These are phyloP conservation scores for Apocheima hispidaria DNA, from an alignment of 2,888 invertebrate species.

Conservation along the genomic window DNA sequence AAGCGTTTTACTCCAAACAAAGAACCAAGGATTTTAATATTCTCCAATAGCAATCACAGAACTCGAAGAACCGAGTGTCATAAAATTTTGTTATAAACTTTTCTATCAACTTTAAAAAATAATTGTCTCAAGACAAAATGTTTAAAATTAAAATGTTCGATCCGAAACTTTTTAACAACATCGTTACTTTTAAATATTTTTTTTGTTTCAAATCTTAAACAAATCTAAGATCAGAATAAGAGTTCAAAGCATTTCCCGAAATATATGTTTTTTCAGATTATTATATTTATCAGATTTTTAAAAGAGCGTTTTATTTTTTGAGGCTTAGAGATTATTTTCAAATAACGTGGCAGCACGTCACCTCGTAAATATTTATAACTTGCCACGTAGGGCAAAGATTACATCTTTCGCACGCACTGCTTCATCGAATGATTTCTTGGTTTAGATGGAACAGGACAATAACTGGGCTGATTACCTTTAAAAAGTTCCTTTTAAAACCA, in stretches of 20 bases:
- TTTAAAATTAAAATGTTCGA: too few relatives aligned
- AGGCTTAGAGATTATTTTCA: conserved; percentile 51
- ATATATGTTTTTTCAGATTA: neutral
- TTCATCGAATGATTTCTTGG: neutral
- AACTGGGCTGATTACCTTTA: neutral
- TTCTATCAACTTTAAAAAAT: neutral
- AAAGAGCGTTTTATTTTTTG: conserved; percentile 23
- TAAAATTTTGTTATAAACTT: neutral
- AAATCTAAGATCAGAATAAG: too few relatives aligned
- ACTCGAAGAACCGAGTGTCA: neutral
- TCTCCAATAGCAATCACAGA: neutral
- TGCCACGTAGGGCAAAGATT: conserved; percentile 48
- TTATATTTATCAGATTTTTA: too few relatives aligned
- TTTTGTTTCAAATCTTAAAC: neutral
- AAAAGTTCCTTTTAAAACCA: too few relatives aligned
- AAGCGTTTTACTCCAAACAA: neutral
- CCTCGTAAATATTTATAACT: conserved; percentile 69
- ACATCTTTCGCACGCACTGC: conserved; percentile 55
- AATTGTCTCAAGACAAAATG: too few relatives aligned
- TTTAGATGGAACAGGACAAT: neutral
- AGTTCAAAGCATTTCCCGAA: neutral
- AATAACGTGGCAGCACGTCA: conserved; percentile 49
- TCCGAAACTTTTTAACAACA: neutral
- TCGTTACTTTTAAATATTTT: neutral
- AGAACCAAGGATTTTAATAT: neutral